Evolutionary conservation across 1,140 invertebrate species (phyloP).

Genomic region (Drosophila orosa): DNA sequence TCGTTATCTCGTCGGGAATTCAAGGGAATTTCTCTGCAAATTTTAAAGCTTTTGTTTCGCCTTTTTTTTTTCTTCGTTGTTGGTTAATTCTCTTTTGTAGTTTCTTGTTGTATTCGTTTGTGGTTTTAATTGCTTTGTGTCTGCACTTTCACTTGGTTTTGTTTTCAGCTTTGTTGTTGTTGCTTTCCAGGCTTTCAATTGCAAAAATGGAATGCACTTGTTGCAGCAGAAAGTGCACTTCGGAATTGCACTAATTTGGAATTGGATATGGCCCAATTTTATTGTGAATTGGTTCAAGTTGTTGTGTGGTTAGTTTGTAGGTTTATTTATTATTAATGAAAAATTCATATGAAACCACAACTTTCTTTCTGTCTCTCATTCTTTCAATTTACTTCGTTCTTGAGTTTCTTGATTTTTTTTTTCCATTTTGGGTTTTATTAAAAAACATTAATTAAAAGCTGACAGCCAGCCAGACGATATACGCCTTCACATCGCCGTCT

Average conservation of each 20-base stretch:
- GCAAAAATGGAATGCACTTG: conserved; percentile 32
- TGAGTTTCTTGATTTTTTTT: not conserved
- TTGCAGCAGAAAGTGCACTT: conserved; percentile 20
- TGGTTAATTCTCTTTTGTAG: conserved; percentile 27
- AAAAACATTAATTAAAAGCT: conserved; percentile 51
- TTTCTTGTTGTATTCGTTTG: conserved; percentile 10
- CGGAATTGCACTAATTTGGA: conserved; percentile 24
- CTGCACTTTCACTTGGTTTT: conserved; percentile 41
- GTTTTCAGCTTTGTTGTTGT: conserved; percentile 4
- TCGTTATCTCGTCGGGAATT: conserved; percentile 13
- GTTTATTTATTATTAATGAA: not conserved
- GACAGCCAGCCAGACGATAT: conserved; percentile 39
- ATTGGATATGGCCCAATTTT: conserved; percentile 23
- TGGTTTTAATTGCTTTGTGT: conserved; percentile 43
- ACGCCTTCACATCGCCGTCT: conserved; percentile 18
- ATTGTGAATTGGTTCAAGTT: conserved; percentile 20
- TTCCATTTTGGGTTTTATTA: conserved; percentile 38
- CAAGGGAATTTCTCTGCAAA: conserved; percentile 26
- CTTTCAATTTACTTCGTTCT: not conserved
- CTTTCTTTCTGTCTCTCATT: conserved; percentile 12
- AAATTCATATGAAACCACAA: conserved; percentile 2
- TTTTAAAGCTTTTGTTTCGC: conserved; percentile 6
- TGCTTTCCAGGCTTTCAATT: conserved; percentile 23
- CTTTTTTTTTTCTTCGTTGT: not conserved
- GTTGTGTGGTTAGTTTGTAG: conserved; percentile 1